Conservation (phyloP, 2,113 vertebrate species). For the Hemichromis elongatus region DNA sequence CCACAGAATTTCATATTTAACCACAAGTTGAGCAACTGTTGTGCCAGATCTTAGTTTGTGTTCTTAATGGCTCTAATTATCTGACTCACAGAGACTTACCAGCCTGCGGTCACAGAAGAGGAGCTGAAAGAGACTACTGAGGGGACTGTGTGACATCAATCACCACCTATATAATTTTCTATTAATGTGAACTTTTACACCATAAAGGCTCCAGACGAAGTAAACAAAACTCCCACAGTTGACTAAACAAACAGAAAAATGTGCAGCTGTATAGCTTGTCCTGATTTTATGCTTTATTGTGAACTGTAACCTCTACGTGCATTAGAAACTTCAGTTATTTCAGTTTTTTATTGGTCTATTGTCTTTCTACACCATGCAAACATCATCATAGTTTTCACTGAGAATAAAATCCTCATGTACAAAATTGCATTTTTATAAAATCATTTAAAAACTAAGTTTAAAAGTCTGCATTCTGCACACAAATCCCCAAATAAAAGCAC, state of each 20-base stretch:
- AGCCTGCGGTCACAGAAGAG: neutral
- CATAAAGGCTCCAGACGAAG: neutral
- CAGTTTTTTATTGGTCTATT: neutral
- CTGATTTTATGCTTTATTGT: neutral
- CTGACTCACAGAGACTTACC: slow-evolving; percentile 1
- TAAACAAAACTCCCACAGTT: neutral
- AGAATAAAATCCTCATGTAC: slow-evolving; percentile 58
- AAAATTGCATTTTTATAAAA: slow-evolving; percentile 39
- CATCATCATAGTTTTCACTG: slow-evolving; percentile 25
- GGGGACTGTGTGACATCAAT: neutral
- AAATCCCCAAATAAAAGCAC: neutral
- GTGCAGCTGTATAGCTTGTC: neutral
- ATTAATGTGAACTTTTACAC: neutral
- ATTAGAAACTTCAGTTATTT: neutral
- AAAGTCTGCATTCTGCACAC: slow-evolving; percentile 24
- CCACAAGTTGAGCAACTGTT: neutral
- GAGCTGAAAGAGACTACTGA: neutral
- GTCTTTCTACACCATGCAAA: slow-evolving; percentile 48
- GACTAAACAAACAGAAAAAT: neutral
- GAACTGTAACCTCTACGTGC: neutral
- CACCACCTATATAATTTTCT: neutral
- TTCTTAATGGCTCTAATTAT: neutral
- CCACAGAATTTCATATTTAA: neutral
- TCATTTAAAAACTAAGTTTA: neutral
- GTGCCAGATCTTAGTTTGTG: neutral